Conservation (phyloP, 1,140 invertebrate species). For the Ptiloglossa arizonensis region DNA sequence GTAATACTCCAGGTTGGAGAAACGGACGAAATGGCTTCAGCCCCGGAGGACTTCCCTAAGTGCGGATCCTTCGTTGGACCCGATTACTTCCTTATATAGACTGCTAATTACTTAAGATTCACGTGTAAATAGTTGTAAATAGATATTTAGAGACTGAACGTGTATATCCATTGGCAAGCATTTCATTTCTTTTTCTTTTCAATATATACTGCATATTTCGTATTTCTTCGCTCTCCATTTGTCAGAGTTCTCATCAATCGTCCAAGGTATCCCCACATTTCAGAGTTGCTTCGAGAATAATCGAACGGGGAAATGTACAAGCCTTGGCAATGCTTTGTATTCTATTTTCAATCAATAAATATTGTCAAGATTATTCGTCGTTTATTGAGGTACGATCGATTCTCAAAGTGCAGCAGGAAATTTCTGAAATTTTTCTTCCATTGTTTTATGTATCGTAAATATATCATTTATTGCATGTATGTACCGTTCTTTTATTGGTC, state of each 20-base stretch:
- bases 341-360: slow-evolving; percentile 14
- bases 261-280: background rate
- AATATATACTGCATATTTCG: background rate
- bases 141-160: slow-evolving; percentile 29
- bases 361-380: background rate
- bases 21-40: slow-evolving; percentile 71
- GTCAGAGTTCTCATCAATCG: background rate
- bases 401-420: no score
- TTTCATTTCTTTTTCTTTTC: background rate
- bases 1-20: slow-evolving; percentile 82
- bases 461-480: no score
- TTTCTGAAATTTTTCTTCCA: no score
- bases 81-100: slow-evolving; percentile 82
- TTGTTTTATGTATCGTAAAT: no score
- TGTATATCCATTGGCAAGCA: background rate
- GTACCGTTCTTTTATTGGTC: no score
- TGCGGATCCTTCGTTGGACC: slow-evolving; percentile 82
- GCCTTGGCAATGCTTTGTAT: background rate
- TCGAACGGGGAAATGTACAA: background rate
- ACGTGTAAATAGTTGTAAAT: slow-evolving; percentile 76
- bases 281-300: no score
- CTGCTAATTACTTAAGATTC: slow-evolving; percentile 38
- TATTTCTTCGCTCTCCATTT: background rate
- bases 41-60: slow-evolving; percentile 80
- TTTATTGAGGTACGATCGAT: background rate